Base-by-base conservation (phyloP, 2,113 vertebrate genomes). In the Euleptes europaea region DNA sequence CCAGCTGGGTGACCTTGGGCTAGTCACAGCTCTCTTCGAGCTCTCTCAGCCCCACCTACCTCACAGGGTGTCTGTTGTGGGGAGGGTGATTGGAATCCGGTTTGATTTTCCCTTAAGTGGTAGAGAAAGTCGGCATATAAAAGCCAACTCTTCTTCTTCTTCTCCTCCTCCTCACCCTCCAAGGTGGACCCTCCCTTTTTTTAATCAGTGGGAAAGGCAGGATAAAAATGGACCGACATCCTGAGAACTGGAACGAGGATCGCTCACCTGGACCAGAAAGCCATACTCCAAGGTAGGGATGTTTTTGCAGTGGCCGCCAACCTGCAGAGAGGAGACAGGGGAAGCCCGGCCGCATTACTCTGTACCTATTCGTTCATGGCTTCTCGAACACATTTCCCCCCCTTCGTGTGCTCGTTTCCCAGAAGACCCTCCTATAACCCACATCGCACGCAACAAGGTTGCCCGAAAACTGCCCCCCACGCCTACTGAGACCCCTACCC, bases 241-340 rank as follows among this genome's bases (percentile, higher is more conserved):
- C 40, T 0, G 17, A 2, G 17, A 33, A 13, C 35, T 19, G 9
- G 85, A 78, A 17, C 21, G 26, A 87, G 72, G 10, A 1, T 38
- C 83, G 78, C 3, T 88, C 95, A 99, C 98, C 98, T 99, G 98
- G 86, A 99, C 99, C 28, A 99, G 97, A 95, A 99, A 99, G 93
- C 98, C 99, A 8, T 99, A 99, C 92, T 99, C 99, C 97, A 99
- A 95, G 19, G 98, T 99, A 74, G 99, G 99, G 91, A 99, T 96
- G 89, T 98, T 99, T 96, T 99, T 99, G 97, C 98, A 99, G 95
- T 99, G 98, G 87, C 98, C 98, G 19, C 98, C 98, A 49, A 98
- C 98, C 98, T 99, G 96, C 70, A 91, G 93, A 94, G 82, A 92
- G 91, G 95, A 96, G 88, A 90, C 82, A 0, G 88, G 82, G 90